phyloP scores from a whole-genome alignment of 2,113 vertebrate genomes.

The Tachycineta bicolor region DNA sequence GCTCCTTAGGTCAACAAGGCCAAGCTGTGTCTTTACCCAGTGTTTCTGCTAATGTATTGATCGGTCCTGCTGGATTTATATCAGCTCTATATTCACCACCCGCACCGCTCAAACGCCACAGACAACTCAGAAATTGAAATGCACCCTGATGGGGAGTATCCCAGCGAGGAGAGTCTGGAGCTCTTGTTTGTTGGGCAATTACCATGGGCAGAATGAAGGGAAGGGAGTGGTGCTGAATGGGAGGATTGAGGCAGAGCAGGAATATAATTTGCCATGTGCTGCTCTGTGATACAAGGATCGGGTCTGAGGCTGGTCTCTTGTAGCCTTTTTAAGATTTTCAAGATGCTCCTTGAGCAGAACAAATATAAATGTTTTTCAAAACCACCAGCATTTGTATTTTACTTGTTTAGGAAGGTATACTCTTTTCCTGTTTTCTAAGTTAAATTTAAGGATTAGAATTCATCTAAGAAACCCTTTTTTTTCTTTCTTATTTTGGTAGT shows the following conservation, averaged over 20 bases:
- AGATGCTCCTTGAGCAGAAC: background rate
- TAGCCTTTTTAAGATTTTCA: background rate
- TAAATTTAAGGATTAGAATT: background rate
- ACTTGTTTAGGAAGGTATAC: background rate
- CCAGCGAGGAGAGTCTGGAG: background rate
- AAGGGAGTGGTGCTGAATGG: background rate
- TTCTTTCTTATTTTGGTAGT: background rate
- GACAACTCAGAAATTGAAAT: background rate
- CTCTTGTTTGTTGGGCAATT: background rate
- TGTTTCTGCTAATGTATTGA: background rate
- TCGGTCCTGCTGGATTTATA: background rate
- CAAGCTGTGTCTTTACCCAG: background rate
- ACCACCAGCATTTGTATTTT: background rate
- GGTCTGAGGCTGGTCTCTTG: background rate
- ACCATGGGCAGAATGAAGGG: background rate
- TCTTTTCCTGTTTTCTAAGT: background rate
- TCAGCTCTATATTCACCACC: background rate
- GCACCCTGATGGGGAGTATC: background rate
- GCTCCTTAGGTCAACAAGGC: background rate
- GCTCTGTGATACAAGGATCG: background rate
- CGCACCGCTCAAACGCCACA: rapidly evolving
- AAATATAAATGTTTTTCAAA: background rate
- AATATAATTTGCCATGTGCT: no score
- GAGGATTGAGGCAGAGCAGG: background rate
- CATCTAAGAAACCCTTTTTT: background rate